phyloP scores from a whole-genome alignment of 2,888 invertebrate genomes.

The Dryobota labecula region DNA sequence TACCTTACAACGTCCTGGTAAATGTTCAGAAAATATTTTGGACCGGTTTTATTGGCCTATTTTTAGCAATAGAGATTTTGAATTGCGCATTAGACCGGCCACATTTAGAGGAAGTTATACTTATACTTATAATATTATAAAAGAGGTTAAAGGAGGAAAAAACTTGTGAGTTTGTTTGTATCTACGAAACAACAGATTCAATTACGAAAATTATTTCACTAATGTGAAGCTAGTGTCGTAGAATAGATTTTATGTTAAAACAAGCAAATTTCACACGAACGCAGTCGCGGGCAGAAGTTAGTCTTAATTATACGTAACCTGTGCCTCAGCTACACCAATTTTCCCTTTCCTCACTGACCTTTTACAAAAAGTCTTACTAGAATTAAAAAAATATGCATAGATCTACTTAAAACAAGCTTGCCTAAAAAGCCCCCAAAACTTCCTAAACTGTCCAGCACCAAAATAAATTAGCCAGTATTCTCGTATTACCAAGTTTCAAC shows the following conservation, averaged over 20 bases:
- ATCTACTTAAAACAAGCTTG: background rate
- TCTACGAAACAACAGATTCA: background rate
- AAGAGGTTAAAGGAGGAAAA: too few relatives aligned
- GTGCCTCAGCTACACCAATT: background rate
- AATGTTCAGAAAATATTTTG: background rate
- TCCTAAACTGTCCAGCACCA: background rate
- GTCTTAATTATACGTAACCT: background rate
- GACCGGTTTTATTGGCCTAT: background rate
- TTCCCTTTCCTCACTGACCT: too few relatives aligned
- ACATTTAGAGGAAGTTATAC: background rate
- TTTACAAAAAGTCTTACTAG: background rate
- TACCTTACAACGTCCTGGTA: background rate
- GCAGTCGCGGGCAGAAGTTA: background rate
- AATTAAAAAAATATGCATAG: background rate
- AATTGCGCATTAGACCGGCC: too few relatives aligned
- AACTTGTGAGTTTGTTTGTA: background rate
- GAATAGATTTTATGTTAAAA: too few relatives aligned
- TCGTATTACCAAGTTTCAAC: slow-evolving; percentile 25
- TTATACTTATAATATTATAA: background rate
- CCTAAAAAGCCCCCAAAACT: slow-evolving; percentile 2
- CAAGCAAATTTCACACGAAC: too few relatives aligned
- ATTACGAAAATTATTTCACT: background rate
- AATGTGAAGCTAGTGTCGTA: too few relatives aligned
- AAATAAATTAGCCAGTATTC: slow-evolving; percentile 24
- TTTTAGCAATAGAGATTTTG: background rate